Conservation (phyloP, 2,888 invertebrate species). For the Lobophora halterata region DNA sequence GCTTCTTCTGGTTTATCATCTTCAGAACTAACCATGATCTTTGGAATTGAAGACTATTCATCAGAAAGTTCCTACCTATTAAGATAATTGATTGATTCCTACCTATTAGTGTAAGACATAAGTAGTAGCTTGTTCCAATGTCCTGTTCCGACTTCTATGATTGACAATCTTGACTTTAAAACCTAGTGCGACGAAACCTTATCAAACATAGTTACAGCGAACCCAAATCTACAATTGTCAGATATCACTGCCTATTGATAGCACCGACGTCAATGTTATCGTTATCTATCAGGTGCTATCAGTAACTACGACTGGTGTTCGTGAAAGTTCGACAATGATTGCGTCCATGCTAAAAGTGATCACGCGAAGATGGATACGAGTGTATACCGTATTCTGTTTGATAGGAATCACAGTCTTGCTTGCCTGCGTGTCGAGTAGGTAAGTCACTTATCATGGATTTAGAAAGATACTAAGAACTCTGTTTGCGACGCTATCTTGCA, state of each 20-base stretch:
- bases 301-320: conserved; percentile 40
- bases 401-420: conserved; percentile 38
- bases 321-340: conserved; percentile 55
- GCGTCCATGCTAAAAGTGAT: conserved; percentile 40
- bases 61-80: too few species aligned
- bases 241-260: conserved; percentile 8
- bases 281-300: conserved; percentile 23
- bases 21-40: too few species aligned
- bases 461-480: too few species aligned
- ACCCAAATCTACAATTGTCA: conserved; percentile 3
- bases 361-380: conserved; percentile 45
- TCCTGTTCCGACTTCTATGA: too few species aligned
- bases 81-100: too few species aligned
- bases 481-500: too few species aligned
- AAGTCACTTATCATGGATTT: conserved; percentile 34
- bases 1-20: too few species aligned
- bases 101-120: too few species aligned
- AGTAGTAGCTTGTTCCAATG: too few species aligned
- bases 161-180: too few species aligned
- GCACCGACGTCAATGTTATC: conserved; percentile 11
- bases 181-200: neutral
- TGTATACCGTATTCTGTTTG: conserved; percentile 41
- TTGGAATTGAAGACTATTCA: too few species aligned
- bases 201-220: neutral
- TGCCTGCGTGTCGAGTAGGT: conserved; percentile 36